Base-by-base conservation (phyloP, 2,888 invertebrate species). In the Chrysolina americana region DNA sequence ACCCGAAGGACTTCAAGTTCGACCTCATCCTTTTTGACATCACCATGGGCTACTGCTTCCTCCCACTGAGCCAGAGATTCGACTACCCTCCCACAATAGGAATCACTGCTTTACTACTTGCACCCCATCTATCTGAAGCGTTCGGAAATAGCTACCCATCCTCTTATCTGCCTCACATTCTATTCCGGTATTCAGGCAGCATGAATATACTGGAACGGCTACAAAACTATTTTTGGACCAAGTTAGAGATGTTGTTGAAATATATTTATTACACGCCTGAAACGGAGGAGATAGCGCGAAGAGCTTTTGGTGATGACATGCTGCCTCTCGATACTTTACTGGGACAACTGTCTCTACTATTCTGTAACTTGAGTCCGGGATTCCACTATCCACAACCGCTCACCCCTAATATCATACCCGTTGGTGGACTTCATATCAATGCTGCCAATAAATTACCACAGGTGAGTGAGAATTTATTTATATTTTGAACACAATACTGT, bases 391-490 rank as follows among this genome's bases (percentile, higher is more conserved):
- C 86, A 1, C 82, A 83, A 77, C 79, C 85, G 0, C 70, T 86
- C n/a, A 79, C 86, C 9, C 87, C 87, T 9, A 86, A 87, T 77
- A 83, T 87, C 63, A 86, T 87, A 47, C 83, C 86, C 23, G 85
- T 87, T 23, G 87, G 86, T 36, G 87, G 87, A 23, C 72, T 87
- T 21, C 87, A 88, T 69, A 81, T 84, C 4, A 78, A 80, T 74
- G 74, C 81, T 62, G 65, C 80, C 0, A 80, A 83, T 76, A 19
- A 65, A 19, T 72, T 87, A 74, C 84, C 86, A 41, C 72, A 82
- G 70, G 86, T 86, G 80, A 74, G 79, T 48, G 17, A 28, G 2
- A 28, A 28, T 5, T 3, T 5, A 28, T 28, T 5, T 3, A 28
- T 3, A n/a, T n/a, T n/a, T n/a, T 28, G 28, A 28, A 28, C 28